These are phyloP conservation scores for Zaprionus vittiger DNA, from an alignment of 1,140 invertebrate species.

Conservation along the genomic window DNA sequence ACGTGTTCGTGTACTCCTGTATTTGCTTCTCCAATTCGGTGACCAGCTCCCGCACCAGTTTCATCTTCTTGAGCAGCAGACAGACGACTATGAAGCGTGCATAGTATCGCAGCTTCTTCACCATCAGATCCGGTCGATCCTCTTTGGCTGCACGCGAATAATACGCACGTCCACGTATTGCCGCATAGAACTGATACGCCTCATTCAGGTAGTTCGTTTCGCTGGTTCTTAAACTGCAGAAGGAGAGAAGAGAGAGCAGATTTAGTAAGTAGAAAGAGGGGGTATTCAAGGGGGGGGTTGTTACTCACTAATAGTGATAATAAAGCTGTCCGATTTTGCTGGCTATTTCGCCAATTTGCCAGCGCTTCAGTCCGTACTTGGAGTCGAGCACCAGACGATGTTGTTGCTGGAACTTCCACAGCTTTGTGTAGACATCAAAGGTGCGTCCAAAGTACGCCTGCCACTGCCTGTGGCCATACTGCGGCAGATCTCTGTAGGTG, in stretches of 20 bases:
- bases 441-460: conserved; percentile 98
- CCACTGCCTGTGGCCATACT: conserved; percentile 99
- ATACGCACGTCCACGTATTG: conserved; percentile 96
- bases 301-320: conserved; percentile 98
- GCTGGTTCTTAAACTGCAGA: conserved; percentile 93
- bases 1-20: conserved; percentile 96
- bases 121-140: conserved; percentile 97
- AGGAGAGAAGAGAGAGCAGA: background rate
- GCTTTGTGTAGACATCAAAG: conserved; percentile 98
- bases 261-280: background rate
- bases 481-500: conserved; percentile 93
- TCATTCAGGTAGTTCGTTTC: conserved; percentile 98
- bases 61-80: conserved; percentile 96
- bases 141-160: conserved; percentile 97
- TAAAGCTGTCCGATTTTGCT: conserved; percentile 99
- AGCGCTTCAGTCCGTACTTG: conserved; percentile 97
- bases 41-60: conserved; percentile 95
- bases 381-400: conserved; percentile 95
- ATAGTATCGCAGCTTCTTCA: conserved; percentile 98
- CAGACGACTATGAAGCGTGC: conserved; percentile 98
- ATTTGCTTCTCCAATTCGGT: conserved; percentile 95
- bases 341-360: conserved; percentile 99
- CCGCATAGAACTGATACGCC: conserved; percentile 98
- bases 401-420: conserved; percentile 99
- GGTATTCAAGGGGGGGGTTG: no score